Base-by-base conservation (phyloP, 2,888 invertebrate genomes). In the Drosophila cognata region DNA sequence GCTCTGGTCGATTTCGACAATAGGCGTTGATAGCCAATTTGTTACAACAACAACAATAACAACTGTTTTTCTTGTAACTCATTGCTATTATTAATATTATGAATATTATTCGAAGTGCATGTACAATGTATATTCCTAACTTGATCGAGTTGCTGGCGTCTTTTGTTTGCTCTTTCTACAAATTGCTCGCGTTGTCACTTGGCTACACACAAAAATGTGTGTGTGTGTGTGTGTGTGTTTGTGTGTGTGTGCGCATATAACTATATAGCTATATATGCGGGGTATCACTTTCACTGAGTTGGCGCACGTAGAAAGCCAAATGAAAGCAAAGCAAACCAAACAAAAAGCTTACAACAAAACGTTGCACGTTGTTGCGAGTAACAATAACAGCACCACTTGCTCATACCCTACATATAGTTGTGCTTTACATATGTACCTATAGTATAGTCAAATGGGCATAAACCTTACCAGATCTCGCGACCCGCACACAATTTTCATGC, bases 251-350 rank as follows among this genome's bases (percentile, higher is more conserved):
- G 28, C 56, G 25, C 31, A 41, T 64, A 28, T 58, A 8, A 41
- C 36, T 63, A 35, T 70, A 33, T 57, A 43, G 57, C 13, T 63
- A 46, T 76, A 52, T 80, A 70, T 75, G 66, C 41, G 74, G 71
- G 76, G 70, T 85, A 85, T 85, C 85, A 85, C 85, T 85, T 85
- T 85, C 85, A 85, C 85, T 85, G 31, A 60, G 77, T 72, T 79
- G 71, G 88, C 85, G 85, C 85, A 81, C 82, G 77, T 88, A 85
- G 85, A 85, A 85, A 85, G 88, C 85, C 85, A 88, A 85, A 85
- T 72, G 88, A 85, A 88, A 85, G 85, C 85, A 85, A 74, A 77
- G 77, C 71, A 75, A 82, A 79, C 29, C 52, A 62, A 66, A 53
- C 31, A 63, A 66, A 59, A 74, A 74, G 52, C 53, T 46, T 21